Base-by-base conservation (phyloP, 2,113 vertebrate genomes). In the Vimba vimba region DNA sequence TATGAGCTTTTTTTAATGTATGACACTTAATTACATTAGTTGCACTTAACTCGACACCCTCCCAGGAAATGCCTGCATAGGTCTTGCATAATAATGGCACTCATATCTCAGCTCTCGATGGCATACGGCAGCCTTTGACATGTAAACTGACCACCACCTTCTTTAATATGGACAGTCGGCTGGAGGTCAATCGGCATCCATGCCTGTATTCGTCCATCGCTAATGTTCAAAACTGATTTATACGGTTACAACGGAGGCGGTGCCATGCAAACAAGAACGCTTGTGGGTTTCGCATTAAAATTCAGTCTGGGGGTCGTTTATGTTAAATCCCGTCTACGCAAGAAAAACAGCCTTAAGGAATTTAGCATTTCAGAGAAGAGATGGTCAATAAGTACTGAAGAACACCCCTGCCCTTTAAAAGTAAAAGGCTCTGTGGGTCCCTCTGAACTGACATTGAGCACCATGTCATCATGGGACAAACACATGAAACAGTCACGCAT, bases 301-400 rank as follows among this genome's bases (percentile, higher is more conserved):
- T 89, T 86, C 77, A 78, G 82, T 84, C 64, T 73, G 79, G 84
- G 82, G 85, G 78, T 47, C 79, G 43, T 84, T 52, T 78, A 47
- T 81, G 84, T 92, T 89, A 86, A 89, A 91, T 86, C 86, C 88
- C 59, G 86, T 87, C 87, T 83, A 83, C 52, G 82, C 68, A 84
- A 78, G 85, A 86, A 84, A 84, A 82, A 52, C 19, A 43, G 43
- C 86, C 77, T 55, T 88, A 91, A 89, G 73, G 73, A 87, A 83
- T 78, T 86, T 86, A 77, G 89, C 86, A 91, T 89, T 89, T 85
- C 80, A 85, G 81, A 81, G 82, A 83, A 86, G 73, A 52, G 89
- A 89, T 75, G 76, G 52, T 60, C 80, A 89, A 84, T 86, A 89
- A 82, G 57, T 62, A 80, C 76, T 60, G 86, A 43, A 83, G 79